Conservation (phyloP, 2,797 vertebrate genomes). For the Sebastiscus tertius region DNA sequence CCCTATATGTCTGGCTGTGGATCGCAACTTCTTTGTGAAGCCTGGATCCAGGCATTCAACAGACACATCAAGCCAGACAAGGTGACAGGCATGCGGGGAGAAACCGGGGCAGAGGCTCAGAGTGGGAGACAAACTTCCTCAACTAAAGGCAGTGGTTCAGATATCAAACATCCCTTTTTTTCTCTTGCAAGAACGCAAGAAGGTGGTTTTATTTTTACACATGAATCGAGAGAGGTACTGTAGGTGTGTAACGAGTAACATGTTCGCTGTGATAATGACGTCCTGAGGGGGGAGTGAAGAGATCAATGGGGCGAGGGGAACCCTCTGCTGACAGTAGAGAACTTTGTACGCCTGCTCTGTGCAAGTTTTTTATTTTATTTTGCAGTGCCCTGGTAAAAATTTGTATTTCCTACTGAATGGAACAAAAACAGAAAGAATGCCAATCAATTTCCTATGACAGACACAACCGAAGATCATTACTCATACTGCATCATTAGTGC, state of each 20-base stretch:
- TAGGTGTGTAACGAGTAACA: slow-evolving; percentile 56
- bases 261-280: slow-evolving; percentile 67
- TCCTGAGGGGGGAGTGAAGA: slow-evolving; percentile 40
- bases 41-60: slow-evolving; percentile 60
- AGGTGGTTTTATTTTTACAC: slow-evolving; percentile 70
- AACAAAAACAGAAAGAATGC: slow-evolving; percentile 33
- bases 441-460: slow-evolving; percentile 44
- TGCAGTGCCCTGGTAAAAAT: slow-evolving; percentile 1
- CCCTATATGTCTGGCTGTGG: slow-evolving; percentile 30
- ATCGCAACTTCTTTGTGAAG: slow-evolving; percentile 55
- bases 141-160: slow-evolving; percentile 58
- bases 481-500: not conserved
- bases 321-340: slow-evolving; percentile 35
- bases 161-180: slow-evolving; percentile 56
- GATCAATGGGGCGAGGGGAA: slow-evolving; percentile 19
- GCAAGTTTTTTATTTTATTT: slow-evolving; percentile 20
- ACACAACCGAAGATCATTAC: slow-evolving; percentile 29
- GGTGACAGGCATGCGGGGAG: slow-evolving; percentile 46
- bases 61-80: slow-evolving; percentile 62
- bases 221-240: slow-evolving; percentile 47
- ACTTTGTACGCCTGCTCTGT: slow-evolving; percentile 42
- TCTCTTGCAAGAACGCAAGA: slow-evolving; percentile 36
- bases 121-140: slow-evolving; percentile 57
- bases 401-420: slow-evolving; percentile 20
- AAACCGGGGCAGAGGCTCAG: slow-evolving; percentile 32